Conservation (phyloP, 2,888 invertebrate genomes). For the Polymixis lichenea region DNA sequence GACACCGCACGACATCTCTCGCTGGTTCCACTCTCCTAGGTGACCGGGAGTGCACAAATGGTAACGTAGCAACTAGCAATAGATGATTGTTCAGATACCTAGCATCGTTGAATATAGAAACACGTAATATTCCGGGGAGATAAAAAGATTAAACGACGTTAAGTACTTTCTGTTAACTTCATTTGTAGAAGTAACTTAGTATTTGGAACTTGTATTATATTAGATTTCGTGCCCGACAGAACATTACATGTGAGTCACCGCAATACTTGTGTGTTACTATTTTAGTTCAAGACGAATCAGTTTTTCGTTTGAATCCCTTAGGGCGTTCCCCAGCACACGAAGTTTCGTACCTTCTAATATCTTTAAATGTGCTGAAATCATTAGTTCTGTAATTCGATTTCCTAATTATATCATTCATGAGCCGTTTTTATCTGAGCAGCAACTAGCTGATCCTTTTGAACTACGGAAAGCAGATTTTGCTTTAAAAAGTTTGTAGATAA, state of each 20-base stretch:
- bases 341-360: slow-evolving; percentile 33
- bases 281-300: slow-evolving; percentile 71
- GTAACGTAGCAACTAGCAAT: not conserved
- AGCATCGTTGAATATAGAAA: not conserved
- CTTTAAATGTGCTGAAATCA: slow-evolving; percentile 19
- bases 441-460: not conserved
- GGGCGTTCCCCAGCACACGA: slow-evolving; percentile 12
- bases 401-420: not conserved
- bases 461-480: not conserved
- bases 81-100: not conserved
- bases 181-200: slow-evolving; percentile 32
- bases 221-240: slow-evolving; percentile 33
- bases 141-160: not conserved
- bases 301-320: slow-evolving; percentile 65
- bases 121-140: not conserved
- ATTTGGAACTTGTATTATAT: slow-evolving; percentile 47
- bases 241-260: slow-evolving; percentile 41
- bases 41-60: not conserved
- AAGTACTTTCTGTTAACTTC: slow-evolving; percentile 20
- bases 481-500: not conserved
- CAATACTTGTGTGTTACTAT: slow-evolving; percentile 61
- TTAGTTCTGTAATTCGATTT: slow-evolving; percentile 19
- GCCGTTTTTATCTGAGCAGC: not conserved
- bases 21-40: too few relatives aligned
- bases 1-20: too few relatives aligned